These are phyloP conservation scores for Mallotus villosus DNA, from an alignment of 2,797 vertebrate species.

Conservation along the genomic window DNA sequence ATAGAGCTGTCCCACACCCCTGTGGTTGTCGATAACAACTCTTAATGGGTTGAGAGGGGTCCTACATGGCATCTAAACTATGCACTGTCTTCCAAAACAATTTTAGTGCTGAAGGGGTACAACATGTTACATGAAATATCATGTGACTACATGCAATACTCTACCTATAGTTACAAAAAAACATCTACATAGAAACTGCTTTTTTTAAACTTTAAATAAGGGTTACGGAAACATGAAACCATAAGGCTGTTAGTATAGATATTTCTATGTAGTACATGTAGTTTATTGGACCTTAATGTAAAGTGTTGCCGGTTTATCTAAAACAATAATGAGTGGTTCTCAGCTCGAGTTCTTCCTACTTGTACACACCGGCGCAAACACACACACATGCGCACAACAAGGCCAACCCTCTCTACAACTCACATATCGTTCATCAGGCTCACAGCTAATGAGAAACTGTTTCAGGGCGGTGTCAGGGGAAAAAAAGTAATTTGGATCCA, in stretches of 20 bases:
- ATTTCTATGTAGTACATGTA: no score
- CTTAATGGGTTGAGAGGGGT: slow-evolving; percentile 32
- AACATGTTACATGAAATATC: no score
- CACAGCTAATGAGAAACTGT: slow-evolving; percentile 57
- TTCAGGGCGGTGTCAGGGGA: slow-evolving; percentile 36
- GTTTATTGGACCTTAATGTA: no score
- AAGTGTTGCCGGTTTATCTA: no score
- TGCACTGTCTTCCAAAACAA: background rate
- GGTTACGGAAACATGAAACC: no score
- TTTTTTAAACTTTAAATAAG: no score
- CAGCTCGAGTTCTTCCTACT: no score
- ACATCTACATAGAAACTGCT: no score
- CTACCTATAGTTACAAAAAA: no score
- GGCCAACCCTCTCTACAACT: slow-evolving; percentile 30
- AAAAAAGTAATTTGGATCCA: slow-evolving; percentile 60
- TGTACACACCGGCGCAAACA: background rate
- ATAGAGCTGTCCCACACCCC: slow-evolving; percentile 25
- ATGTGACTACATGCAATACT: no score
- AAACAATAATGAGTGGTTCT: no score
- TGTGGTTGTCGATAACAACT: slow-evolving; percentile 41
- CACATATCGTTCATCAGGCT: slow-evolving; percentile 55
- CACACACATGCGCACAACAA: background rate
- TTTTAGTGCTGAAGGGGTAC: background rate
- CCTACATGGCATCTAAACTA: slow-evolving; percentile 27
- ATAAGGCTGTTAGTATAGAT: no score